These are phyloP conservation scores for Sinocyclocheilus grahami DNA, from an alignment of 2,113 vertebrate species.

Conservation along the genomic window DNA sequence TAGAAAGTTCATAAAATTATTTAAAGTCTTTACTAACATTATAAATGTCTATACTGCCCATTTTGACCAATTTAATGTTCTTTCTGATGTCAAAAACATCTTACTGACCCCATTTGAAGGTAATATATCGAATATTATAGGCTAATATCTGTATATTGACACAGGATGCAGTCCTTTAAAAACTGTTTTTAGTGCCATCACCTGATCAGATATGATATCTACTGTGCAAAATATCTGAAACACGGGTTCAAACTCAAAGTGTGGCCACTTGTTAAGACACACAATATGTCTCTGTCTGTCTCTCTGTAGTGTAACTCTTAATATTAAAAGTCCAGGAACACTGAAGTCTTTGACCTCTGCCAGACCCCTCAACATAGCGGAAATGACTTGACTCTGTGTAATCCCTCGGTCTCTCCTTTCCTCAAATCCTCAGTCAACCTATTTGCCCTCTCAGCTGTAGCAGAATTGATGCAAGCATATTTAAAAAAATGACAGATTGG, in stretches of 20 bases:
- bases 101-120: too few relatives aligned
- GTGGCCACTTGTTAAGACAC: neutral
- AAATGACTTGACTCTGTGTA: slow-evolving; percentile 62
- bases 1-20: too few relatives aligned
- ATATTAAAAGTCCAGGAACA: slow-evolving; percentile 9
- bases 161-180: neutral
- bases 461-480: too few relatives aligned
- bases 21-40: too few relatives aligned
- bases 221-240: too few relatives aligned
- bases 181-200: neutral
- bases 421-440: neutral
- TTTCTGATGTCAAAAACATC: too few relatives aligned
- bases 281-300: too few relatives aligned
- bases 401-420: neutral
- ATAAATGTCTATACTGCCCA: too few relatives aligned
- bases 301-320: neutral
- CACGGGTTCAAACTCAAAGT: neutral
- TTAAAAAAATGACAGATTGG: too few relatives aligned
- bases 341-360: slow-evolving; percentile 54
- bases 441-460: neutral
- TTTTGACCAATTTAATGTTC: too few relatives aligned
- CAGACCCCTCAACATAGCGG: slow-evolving; percentile 62
- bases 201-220: neutral
- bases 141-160: too few relatives aligned
- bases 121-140: too few relatives aligned